phyloP scores from a whole-genome alignment of 2,888 invertebrate species.

The Glaucopsyche alexis region DNA sequence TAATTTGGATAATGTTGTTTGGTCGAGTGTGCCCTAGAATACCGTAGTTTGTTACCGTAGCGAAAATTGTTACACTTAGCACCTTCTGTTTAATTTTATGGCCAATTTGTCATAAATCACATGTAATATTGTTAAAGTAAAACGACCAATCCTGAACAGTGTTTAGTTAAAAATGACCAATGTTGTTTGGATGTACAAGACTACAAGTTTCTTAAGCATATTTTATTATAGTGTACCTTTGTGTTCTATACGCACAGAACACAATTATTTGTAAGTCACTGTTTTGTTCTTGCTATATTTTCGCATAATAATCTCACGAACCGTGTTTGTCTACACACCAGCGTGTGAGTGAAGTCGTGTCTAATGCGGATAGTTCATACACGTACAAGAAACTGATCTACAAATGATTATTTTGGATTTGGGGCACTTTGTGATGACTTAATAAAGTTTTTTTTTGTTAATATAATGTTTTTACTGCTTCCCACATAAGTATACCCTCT shows the following conservation, averaged over 20 bases:
- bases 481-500: not conserved
- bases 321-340: not conserved
- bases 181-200: not conserved
- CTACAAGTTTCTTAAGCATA: not conserved
- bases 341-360: not conserved
- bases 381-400: not conserved
- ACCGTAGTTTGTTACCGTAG: not conserved
- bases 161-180: not conserved
- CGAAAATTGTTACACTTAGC: not conserved
- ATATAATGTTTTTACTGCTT: not conserved
- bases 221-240: not conserved
- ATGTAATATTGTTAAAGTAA: not conserved
- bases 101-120: not conserved
- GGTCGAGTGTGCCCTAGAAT: not conserved
- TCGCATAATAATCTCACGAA: not conserved
- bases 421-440: constrained; percentile 15
- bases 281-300: not conserved
- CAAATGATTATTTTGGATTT: not conserved
- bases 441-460: constrained; percentile 25
- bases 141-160: not conserved
- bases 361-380: too few species aligned
- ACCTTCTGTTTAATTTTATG: not conserved
- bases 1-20: not conserved
- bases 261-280: not conserved
- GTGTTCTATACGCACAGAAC: not conserved